phyloP scores from a whole-genome alignment of 2,113 vertebrate genomes.

The Chunga burmeisteri region DNA sequence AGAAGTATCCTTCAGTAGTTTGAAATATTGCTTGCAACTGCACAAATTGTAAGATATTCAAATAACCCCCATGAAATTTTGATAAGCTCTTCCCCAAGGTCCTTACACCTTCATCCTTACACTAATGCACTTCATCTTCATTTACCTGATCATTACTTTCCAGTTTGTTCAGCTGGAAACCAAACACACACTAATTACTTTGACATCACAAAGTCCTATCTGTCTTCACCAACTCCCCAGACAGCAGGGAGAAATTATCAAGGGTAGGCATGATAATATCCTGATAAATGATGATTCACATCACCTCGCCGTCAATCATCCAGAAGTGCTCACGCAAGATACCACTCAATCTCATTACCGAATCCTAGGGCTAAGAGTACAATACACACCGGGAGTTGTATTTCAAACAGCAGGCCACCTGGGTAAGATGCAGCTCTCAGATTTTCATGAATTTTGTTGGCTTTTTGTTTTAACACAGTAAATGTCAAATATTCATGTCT shows the following conservation, averaged over 20 bases:
- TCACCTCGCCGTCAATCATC: constrained; percentile 77
- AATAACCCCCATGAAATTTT: constrained; percentile 65
- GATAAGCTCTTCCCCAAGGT: constrained; percentile 71
- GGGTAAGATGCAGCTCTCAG: constrained; percentile 38
- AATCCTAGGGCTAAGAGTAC: constrained; percentile 64
- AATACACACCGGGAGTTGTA: constrained; percentile 69
- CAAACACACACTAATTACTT: constrained; percentile 82
- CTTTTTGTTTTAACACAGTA: constrained; percentile 51
- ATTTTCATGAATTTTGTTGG: constrained; percentile 53
- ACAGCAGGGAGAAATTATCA: constrained; percentile 79
- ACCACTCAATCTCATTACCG: constrained; percentile 74
- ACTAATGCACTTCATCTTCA: constrained; percentile 78
- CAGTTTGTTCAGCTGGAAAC: constrained; percentile 83
- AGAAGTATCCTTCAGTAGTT: constrained; percentile 20
- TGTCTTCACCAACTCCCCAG: constrained; percentile 75
- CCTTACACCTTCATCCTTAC: constrained; percentile 63
- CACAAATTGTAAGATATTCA: constrained; percentile 53
- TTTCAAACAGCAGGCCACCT: constrained; percentile 72
- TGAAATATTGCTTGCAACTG: constrained; percentile 41
- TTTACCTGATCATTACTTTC: constrained; percentile 83
- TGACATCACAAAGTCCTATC: constrained; percentile 78
- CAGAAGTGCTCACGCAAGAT: constrained; percentile 69
- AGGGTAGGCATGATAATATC: constrained; percentile 77
- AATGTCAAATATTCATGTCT: constrained; percentile 52
- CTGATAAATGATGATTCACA: constrained; percentile 77